Base-by-base conservation (phyloP, 1,140 invertebrate genomes). In the Metaphire vulgaris region DNA sequence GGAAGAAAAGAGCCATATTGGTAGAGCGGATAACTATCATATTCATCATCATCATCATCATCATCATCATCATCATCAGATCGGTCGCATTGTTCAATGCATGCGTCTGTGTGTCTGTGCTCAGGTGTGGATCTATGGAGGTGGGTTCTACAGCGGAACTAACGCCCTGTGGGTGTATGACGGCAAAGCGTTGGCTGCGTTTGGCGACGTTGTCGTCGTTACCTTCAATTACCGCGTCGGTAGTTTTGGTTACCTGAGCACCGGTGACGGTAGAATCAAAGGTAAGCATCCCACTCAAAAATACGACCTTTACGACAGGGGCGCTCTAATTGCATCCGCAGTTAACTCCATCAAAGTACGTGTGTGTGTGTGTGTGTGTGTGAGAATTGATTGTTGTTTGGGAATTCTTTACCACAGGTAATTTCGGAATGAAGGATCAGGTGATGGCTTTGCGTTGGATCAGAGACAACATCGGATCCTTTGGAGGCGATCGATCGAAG, bases 111-210 rank as follows among this genome's bases (percentile, higher is more conserved):
- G n/a, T n/a, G n/a, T n/a, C n/a, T n/a, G n/a, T n/a, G n/a, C n/a
- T n/a, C n/a, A 97, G 91, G 90, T 97, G 41, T 98, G 95, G 95
- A 91, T 98, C 77, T 97, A 93, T 85, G 95, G 95, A 66, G 95
- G 95, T 74, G 94, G 95, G 14, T 98, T 97, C 87, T 95, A 94
- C 84, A 78, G 76, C 33, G 82, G 86, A 78, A 94, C 34, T 93
- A 95, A 41, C 92, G 96, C 93, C 32, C 88, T 98, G 78, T 94
- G 96, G 84, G 90, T 97, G n/a, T 98, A 98, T 86, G 94, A 98
- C 87, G 92, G 91, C 76, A 85, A 87, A 77, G 92, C 91, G 41
- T 56, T 98, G 34, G 93, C 93, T 0, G 91, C 92, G 29, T 76
- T 78, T 33, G 74, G 74, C 21, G 92, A 96, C 81, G 89, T 97